Evolutionary conservation across 35 echinoderm and acorn worm species (phyloP).

Genomic region (Ophiothrix spiculata): DNA sequence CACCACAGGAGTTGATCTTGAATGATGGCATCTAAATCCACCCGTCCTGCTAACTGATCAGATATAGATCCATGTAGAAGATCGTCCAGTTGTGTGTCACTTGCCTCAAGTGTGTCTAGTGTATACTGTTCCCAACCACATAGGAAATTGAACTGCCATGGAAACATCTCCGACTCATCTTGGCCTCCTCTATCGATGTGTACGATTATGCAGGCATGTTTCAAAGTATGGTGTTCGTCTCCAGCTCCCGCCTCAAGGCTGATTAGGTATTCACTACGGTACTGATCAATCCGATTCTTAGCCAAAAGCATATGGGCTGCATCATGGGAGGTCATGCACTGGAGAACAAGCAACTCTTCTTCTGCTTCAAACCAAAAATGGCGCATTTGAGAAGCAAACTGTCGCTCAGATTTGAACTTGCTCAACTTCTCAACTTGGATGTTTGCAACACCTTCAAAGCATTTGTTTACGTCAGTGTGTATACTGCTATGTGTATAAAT

Average conservation of each 20-base stretch:
- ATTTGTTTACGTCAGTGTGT: conserved; percentile 11
- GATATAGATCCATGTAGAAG: conserved; percentile 18
- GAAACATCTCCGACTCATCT: conserved; percentile 11
- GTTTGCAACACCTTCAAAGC: not conserved
- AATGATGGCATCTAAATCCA: conserved; percentile 24
- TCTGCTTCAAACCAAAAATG: conserved; percentile 16
- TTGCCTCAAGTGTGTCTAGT: conserved; percentile 32
- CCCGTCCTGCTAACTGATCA: not conserved
- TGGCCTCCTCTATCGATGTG: conserved; percentile 10
- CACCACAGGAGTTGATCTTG: conserved; percentile 34
- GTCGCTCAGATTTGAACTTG: conserved; percentile 34
- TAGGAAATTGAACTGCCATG: conserved; percentile 50
- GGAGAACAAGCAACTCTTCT: conserved; percentile 21
- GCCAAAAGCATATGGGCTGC: conserved; percentile 31
- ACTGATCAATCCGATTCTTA: conserved; percentile 21
- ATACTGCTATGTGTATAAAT: conserved; percentile 37
- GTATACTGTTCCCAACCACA: conserved; percentile 50
- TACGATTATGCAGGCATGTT: conserved; percentile 26
- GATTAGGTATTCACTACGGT: not conserved
- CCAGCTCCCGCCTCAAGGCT: no score
- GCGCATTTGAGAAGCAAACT: conserved; percentile 10
- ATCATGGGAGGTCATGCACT: conserved; percentile 36
- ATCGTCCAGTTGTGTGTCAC: conserved; percentile 17
- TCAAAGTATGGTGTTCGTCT: not conserved
- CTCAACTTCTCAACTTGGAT: conserved; percentile 32